These are phyloP conservation scores for Hydrolagus colliei DNA, from an alignment of 2,797 vertebrate genomes.

Conservation along the genomic window DNA sequence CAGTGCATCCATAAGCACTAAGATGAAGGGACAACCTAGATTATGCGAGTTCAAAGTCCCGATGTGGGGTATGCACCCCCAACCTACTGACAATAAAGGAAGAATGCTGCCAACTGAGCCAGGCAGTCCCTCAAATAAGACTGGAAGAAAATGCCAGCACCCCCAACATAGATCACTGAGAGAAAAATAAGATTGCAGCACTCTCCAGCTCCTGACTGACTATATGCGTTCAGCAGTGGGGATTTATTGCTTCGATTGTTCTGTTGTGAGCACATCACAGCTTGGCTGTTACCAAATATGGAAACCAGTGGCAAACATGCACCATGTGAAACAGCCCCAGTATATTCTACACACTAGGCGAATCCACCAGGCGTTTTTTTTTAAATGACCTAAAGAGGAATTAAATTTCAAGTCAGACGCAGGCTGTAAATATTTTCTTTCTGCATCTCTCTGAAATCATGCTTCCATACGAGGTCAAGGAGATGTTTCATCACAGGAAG, in stretches of 20 bases:
- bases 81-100: too few relatives aligned
- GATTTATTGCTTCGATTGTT: too few relatives aligned
- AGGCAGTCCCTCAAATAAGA: too few relatives aligned
- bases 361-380: not conserved
- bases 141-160: too few relatives aligned
- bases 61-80: too few relatives aligned
- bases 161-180: too few relatives aligned
- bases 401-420: not conserved
- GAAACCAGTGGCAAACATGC: not conserved
- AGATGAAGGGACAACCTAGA: too few relatives aligned
- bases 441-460: not conserved
- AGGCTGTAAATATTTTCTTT: constrained; percentile 12
- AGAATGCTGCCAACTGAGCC: too few relatives aligned
- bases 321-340: not conserved
- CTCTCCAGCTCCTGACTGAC: not conserved
- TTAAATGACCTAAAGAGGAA: constrained; percentile 13
- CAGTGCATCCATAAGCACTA: too few relatives aligned
- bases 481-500: not conserved
- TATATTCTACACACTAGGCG: constrained; percentile 1
- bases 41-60: too few relatives aligned
- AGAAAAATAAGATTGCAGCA: not conserved
- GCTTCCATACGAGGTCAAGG: not conserved
- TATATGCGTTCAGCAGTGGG: not conserved
- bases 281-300: constrained; percentile 9
- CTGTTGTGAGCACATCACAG: not conserved